Conservation (phyloP, 2,797 vertebrate genomes). For the Cirrhinus molitorella region DNA sequence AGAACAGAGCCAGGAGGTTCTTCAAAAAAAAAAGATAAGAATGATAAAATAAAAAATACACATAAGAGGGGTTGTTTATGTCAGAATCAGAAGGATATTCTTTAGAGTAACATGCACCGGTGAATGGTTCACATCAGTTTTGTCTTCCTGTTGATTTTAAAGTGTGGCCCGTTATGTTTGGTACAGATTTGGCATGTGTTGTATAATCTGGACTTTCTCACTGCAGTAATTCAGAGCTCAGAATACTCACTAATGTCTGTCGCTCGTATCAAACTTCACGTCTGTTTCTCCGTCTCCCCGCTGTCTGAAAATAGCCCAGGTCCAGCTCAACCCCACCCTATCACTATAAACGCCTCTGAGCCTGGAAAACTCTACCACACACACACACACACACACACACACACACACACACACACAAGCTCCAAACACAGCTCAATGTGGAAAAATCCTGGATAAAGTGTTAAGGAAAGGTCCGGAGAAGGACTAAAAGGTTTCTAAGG, state of each 20-base stretch:
- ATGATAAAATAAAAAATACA: no score
- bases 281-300: conserved; percentile 54
- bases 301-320: conserved; percentile 61
- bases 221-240: conserved; percentile 13
- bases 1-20: background rate
- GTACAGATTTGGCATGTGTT: background rate
- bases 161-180: background rate
- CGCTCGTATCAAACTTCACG: conserved; percentile 55
- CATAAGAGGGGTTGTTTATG: background rate
- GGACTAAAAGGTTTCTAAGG: conserved; percentile 35
- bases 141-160: background rate
- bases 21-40: no score
- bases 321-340: conserved; percentile 57
- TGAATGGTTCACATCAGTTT: background rate
- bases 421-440: conserved; percentile 53
- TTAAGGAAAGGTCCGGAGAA: conserved; percentile 33
- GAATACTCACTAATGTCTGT: conserved; percentile 26
- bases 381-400: conserved; percentile 28
- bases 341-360: conserved; percentile 61
- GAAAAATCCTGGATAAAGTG: conserved; percentile 63
- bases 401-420: conserved; percentile 37
- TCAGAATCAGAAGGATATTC: background rate
- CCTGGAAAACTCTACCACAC: conserved; percentile 57
- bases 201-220: conserved; percentile 5
- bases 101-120: background rate